A percentile compares a stretch with the other conserved stretches of the same genome.
phyloP scores from a whole-genome alignment of 2,113 vertebrate species.

The Acinonyx jubatus region DNA sequence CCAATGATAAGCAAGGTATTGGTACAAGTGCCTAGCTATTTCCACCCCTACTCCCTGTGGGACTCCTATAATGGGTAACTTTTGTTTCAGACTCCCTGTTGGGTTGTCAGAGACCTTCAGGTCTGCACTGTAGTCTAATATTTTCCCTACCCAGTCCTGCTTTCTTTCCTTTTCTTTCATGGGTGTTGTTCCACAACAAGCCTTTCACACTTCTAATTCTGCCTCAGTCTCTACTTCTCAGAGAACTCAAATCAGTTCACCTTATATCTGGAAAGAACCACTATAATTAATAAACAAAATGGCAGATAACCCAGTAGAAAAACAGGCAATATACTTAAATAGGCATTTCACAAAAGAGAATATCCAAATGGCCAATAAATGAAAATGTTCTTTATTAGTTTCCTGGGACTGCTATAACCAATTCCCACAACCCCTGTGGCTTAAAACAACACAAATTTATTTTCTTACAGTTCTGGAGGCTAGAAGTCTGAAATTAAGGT shows the following conservation, averaged over 20 bases:
- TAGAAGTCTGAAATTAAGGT: background rate
- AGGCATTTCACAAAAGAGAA: background rate
- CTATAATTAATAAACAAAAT: background rate
- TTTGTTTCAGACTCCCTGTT: background rate
- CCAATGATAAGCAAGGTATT: background rate
- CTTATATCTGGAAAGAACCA: background rate
- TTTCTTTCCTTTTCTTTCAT: background rate
- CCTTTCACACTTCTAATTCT: background rate
- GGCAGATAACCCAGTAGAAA: background rate
- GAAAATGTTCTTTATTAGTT: background rate
- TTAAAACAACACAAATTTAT: background rate
- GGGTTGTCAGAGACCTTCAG: background rate
- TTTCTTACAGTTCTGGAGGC: background rate
- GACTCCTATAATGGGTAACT: background rate
- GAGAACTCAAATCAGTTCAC: background rate
- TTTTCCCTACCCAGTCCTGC: background rate
- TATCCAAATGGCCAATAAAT: background rate
- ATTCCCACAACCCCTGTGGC: background rate
- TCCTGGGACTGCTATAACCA: background rate
- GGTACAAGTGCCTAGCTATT: background rate
- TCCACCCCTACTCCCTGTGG: background rate
- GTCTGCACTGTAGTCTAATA: background rate
- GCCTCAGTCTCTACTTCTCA: background rate
- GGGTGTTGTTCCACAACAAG: background rate
- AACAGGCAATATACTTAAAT: background rate